Evolutionary conservation across 2,797 vertebrate species (phyloP).

Genomic region (Chloroceryle inda): DNA sequence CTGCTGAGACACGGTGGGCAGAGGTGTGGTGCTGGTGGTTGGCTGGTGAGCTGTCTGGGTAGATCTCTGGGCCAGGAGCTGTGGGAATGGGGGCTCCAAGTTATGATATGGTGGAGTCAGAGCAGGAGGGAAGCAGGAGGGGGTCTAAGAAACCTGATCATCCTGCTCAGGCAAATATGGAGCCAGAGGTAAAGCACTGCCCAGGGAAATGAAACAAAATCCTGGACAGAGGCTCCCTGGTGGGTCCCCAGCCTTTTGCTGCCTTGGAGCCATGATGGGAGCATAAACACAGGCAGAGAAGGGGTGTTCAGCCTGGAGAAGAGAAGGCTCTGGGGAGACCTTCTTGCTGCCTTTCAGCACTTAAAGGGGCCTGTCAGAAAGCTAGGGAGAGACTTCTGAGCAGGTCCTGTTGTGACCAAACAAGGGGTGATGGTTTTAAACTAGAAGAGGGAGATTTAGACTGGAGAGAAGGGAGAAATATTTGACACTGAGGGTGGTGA

Average conservation of each 20-base stretch:
- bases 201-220: not conserved
- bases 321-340: too few species aligned
- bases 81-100: not conserved
- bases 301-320: too few species aligned
- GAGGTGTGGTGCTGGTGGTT: not conserved
- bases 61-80: not conserved
- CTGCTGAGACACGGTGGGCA: not conserved
- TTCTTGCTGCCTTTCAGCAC: too few species aligned
- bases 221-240: not conserved
- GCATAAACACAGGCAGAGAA: not conserved
- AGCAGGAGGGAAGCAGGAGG: not conserved
- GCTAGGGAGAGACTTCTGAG: not conserved
- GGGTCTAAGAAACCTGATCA: not conserved
- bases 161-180: not conserved
- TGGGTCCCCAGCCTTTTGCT: not conserved
- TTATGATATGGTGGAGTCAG: too few species aligned
- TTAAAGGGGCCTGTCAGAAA: too few species aligned
- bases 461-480: not conserved
- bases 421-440: not conserved
- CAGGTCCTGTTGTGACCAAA: not conserved
- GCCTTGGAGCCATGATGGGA: not conserved
- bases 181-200: not conserved
- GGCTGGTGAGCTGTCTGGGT: accelerated
- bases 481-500: too few species aligned
- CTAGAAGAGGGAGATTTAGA: not conserved